These are phyloP conservation scores for Galeopterus variegatus DNA, from an alignment of 2,113 vertebrate species.

Conservation along the genomic window DNA sequence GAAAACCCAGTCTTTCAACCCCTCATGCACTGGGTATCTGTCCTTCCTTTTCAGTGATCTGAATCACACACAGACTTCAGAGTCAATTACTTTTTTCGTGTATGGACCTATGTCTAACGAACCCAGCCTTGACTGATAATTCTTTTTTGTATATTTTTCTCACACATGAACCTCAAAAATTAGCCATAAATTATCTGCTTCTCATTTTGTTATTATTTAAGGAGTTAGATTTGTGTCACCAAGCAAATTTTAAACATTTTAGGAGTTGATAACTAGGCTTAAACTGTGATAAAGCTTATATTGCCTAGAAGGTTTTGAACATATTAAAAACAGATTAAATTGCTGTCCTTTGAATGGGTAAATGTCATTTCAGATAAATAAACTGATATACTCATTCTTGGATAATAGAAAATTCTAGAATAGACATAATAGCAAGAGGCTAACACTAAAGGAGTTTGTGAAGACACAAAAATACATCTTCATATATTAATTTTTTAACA, in stretches of 20 bases:
- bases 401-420: not conserved
- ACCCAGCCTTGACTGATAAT: not conserved
- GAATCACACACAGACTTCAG: not conserved
- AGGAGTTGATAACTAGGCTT: not conserved
- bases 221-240: not conserved
- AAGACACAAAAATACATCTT: not conserved
- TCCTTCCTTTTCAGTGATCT: not conserved
- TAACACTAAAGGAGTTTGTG: not conserved
- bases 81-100: not conserved
- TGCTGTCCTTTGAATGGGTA: not conserved
- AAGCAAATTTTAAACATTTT: not conserved
- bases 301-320: not conserved
- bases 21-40: not conserved
- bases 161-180: not conserved
- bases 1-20: not conserved
- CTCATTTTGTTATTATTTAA: not conserved
- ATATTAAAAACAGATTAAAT: not conserved
- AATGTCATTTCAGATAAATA: not conserved
- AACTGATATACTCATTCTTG: not conserved
- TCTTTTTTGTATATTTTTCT: not conserved
- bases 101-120: not conserved
- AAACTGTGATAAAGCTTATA: not conserved
- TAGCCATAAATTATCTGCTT: not conserved
- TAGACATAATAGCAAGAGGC: not conserved
- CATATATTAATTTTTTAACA: not conserved